These are phyloP conservation scores for Rhinolophus sinicus DNA, from an alignment of 2,113 vertebrate species.

Conservation along the genomic window DNA sequence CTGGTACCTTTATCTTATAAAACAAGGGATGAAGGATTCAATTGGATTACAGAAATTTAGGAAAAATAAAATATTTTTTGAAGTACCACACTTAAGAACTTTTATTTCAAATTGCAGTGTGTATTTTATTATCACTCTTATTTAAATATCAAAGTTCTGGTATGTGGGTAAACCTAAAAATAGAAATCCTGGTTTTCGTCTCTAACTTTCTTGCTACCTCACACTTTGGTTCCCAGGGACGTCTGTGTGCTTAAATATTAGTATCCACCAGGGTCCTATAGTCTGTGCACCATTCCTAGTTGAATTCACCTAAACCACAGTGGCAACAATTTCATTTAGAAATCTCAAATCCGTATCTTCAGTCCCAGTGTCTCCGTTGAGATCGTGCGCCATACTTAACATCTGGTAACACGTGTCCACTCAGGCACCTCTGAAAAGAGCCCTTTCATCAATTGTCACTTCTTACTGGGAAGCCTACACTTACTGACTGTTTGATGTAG, in stretches of 20 bases:
- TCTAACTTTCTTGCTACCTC: background rate
- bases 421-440: background rate
- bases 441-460: background rate
- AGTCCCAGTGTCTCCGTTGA: background rate
- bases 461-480: background rate
- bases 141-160: background rate
- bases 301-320: background rate
- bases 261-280: background rate
- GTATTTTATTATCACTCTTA: background rate
- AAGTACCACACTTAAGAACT: background rate
- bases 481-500: background rate
- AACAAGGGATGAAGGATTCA: background rate
- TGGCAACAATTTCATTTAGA: background rate
- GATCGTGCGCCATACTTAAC: background rate
- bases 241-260: background rate
- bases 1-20: background rate
- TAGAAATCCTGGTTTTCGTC: background rate
- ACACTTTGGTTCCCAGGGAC: background rate
- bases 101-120: background rate
- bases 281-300: background rate
- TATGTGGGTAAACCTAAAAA: background rate
- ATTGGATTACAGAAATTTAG: background rate
- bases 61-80: conserved; percentile 36
- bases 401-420: background rate
- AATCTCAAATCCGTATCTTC: background rate